Evolutionary conservation across 2,888 invertebrate genomes (phyloP).

Genomic region (Watsonalla binaria): DNA sequence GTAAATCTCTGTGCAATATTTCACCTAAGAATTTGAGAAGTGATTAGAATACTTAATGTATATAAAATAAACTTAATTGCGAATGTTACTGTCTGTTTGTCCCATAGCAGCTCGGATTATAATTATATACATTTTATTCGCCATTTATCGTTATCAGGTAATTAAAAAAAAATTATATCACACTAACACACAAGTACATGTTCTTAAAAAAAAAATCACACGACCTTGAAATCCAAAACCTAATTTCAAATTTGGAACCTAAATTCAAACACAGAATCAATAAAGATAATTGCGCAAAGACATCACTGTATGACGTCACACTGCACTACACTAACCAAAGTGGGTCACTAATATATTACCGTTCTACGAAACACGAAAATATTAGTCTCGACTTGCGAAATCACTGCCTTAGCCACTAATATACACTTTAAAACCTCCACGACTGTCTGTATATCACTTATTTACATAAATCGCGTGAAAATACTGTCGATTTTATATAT

Average conservation of each 20-base stretch:
- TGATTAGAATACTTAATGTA: too few species aligned
- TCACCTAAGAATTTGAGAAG: too few species aligned
- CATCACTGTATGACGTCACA: conserved; percentile 37
- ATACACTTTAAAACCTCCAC: conserved; percentile 9
- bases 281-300: background rate
- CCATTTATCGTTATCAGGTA: too few species aligned
- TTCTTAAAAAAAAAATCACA: too few species aligned
- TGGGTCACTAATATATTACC: conserved; percentile 38
- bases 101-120: too few species aligned
- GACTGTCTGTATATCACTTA: conserved; percentile 5
- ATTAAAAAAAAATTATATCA: too few species aligned
- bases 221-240: too few species aligned
- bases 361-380: conserved; percentile 23
- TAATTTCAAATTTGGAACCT: background rate
- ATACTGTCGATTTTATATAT: conserved; percentile 14
- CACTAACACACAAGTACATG: too few species aligned
- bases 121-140: too few species aligned
- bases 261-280: conserved; percentile 11
- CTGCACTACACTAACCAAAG: conserved; percentile 40
- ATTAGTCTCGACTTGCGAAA: conserved; percentile 19
- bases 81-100: too few species aligned
- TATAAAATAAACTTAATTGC: too few species aligned
- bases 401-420: conserved; percentile 9
- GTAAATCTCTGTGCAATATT: too few species aligned
- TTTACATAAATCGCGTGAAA: conserved; percentile 5